Percentiles rank a stretch among this genome's conserved stretches.
phyloP scores from a whole-genome alignment of 2,888 invertebrate genomes.

The Acanthosoma haemorrhoidale region DNA sequence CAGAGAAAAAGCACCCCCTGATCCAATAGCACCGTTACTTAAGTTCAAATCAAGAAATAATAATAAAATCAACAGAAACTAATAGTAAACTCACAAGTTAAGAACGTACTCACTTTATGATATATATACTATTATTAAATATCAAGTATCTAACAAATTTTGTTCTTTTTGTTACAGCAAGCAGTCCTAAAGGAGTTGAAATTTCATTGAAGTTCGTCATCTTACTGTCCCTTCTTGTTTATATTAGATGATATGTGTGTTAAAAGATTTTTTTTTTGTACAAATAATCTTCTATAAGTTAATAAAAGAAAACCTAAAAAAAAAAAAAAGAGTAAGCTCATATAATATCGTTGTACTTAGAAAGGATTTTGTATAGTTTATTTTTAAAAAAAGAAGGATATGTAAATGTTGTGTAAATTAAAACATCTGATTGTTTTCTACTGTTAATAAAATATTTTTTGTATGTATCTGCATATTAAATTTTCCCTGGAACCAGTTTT shows the following conservation, averaged over 20 bases:
- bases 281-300: too few species aligned
- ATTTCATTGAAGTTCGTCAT: neutral
- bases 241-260: neutral
- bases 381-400: conserved; percentile 26
- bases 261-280: too few species aligned
- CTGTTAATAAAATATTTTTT: conserved; percentile 33
- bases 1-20: too few species aligned
- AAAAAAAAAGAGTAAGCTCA: conserved; percentile 4
- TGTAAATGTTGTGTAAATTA: conserved; percentile 17
- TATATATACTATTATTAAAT: too few species aligned
- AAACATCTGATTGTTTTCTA: conserved; percentile 28
- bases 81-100: too few species aligned
- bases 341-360: conserved; percentile 15
- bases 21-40: too few species aligned
- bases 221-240: neutral
- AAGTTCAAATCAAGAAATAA: too few species aligned
- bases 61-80: too few species aligned
- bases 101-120: too few species aligned
- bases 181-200: neutral
- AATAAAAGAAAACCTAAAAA: neutral
- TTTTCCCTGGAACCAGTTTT: too few species aligned
- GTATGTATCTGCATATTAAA: neutral
- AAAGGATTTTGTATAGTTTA: conserved; percentile 31
- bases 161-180: neutral
- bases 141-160: too few species aligned